phyloP scores from a whole-genome alignment of 2,888 invertebrate species.

The Papilio gigon region DNA sequence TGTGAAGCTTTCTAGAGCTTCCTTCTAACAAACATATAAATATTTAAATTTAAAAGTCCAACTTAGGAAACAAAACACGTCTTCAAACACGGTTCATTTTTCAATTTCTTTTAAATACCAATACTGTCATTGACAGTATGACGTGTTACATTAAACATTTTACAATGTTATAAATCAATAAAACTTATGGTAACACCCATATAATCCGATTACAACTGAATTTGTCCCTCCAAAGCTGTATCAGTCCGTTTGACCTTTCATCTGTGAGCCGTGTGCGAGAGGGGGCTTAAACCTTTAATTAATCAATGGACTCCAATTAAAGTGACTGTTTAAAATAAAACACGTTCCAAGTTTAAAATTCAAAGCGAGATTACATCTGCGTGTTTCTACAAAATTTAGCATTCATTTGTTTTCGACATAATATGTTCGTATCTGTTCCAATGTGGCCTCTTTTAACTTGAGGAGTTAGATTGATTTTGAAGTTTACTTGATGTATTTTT shows the following conservation, averaged over 20 bases:
- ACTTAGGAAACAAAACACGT: neutral
- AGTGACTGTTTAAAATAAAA: neutral
- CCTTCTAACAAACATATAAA: too few species aligned
- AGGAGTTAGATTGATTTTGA: too few species aligned
- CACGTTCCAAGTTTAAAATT: neutral
- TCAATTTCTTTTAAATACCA: too few species aligned
- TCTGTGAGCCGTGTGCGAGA: neutral
- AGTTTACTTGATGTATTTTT: too few species aligned
- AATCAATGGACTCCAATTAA: conserved; percentile 8
- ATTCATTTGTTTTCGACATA: conserved; percentile 15
- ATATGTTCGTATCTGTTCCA: too few species aligned
- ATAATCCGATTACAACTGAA: conserved; percentile 10
- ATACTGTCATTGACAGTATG: too few species aligned
- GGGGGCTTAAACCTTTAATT: conserved; percentile 1
- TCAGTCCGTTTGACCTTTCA: conserved; percentile 20
- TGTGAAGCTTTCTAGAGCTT: too few species aligned
- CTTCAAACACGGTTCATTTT: too few species aligned
- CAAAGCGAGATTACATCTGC: neutral
- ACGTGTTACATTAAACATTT: too few species aligned
- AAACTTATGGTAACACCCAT: conserved; percentile 11
- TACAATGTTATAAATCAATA: neutral
- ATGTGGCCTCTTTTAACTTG: too few species aligned
- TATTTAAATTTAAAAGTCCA: neutral
- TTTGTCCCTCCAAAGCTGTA: conserved; percentile 15
- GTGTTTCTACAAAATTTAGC: neutral